Conservation (phyloP, 37 sponge, comb jelly and placozoan genomes). For the Theonella swinhoei region DNA sequence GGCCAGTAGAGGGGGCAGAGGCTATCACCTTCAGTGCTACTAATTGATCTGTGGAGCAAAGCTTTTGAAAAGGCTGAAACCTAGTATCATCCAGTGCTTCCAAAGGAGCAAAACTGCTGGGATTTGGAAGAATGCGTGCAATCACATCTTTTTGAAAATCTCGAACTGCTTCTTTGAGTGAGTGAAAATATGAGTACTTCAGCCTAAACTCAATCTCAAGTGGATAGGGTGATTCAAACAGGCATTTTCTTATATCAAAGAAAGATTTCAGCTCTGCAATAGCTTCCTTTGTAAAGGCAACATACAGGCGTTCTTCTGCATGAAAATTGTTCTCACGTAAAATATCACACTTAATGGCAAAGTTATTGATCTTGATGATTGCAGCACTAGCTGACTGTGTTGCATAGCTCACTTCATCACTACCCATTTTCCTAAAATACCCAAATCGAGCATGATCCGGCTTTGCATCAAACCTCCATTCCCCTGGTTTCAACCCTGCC, state of each 20-base stretch:
- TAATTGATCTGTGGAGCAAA: slow-evolving; percentile 26
- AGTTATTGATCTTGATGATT: not conserved
- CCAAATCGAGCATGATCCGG: slow-evolving; percentile 1
- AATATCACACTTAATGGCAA: slow-evolving; percentile 1
- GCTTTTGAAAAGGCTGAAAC: not conserved
- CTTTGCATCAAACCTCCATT: not conserved
- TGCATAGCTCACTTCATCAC: slow-evolving; percentile 48
- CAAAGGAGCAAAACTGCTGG: not conserved
- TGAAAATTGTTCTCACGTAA: slow-evolving; percentile 12
- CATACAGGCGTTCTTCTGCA: slow-evolving; percentile 16
- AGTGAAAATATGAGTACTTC: slow-evolving; percentile 53
- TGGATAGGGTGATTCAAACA: not conserved
- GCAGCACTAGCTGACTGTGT: slow-evolving; percentile 35
- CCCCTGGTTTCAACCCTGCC: slow-evolving; percentile 4
- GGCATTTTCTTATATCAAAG: not conserved
- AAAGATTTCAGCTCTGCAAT: not conserved
- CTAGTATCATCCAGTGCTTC: not conserved
- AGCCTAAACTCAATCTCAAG: slow-evolving; percentile 32
- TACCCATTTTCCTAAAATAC: slow-evolving; percentile 15
- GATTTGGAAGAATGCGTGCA: slow-evolving; percentile 14
- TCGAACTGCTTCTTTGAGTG: slow-evolving; percentile 8
- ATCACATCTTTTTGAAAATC: slow-evolving; percentile 1
- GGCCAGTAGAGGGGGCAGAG: not conserved
- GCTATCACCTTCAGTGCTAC: slow-evolving; percentile 28
- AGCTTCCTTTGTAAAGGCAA: slow-evolving; percentile 12